Conservation (phyloP, 2,113 vertebrate species). For the Carlito syrichta region DNA sequence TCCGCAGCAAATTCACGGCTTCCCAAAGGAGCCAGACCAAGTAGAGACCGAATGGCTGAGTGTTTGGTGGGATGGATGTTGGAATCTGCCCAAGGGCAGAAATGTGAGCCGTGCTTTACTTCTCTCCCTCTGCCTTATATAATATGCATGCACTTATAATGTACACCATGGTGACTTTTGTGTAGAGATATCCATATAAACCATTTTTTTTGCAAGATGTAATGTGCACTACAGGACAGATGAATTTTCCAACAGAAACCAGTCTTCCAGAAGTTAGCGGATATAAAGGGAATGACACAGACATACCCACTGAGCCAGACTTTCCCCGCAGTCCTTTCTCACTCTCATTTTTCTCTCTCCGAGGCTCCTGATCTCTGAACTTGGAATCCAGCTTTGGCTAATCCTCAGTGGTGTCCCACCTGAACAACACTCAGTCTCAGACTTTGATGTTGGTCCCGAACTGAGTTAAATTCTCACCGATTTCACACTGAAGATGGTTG, state of each 20-base stretch:
- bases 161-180: background rate
- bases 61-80: background rate
- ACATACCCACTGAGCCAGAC: background rate
- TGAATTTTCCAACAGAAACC: conserved; percentile 54
- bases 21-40: conserved; percentile 8
- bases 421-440: background rate
- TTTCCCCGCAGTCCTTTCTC: background rate
- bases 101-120: conserved; percentile 47
- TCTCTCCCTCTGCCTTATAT: conserved; percentile 1
- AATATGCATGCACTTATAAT: background rate
- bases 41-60: background rate
- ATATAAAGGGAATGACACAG: background rate
- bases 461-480: conserved; percentile 26
- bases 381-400: background rate
- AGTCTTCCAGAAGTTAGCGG: conserved; percentile 23
- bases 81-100: conserved; percentile 25
- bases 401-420: background rate
- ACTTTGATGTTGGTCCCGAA: background rate
- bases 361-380: background rate
- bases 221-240: conserved; percentile 32
- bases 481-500: background rate
- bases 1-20: background rate
- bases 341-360: background rate
- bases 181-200: conserved; percentile 45
- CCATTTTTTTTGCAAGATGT: background rate